A percentile compares a stretch with the other conserved stretches of the same genome.
phyloP scores from a whole-genome alignment of 1,140 invertebrate genomes.

The Octopus bimaculoides region DNA sequence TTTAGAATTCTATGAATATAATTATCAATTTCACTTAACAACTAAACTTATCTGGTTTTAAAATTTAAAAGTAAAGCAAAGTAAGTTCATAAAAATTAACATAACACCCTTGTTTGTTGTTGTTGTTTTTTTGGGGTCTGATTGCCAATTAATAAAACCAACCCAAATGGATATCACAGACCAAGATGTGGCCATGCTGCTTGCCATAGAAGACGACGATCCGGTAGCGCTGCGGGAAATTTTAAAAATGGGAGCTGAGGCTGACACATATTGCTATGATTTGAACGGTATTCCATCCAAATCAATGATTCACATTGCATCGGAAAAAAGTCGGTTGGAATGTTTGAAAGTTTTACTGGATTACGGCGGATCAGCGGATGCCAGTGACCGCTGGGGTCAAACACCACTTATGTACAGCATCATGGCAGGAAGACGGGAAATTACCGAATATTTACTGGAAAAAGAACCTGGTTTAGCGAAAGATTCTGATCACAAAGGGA shows the following conservation, averaged over 20 bases:
- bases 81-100: too few species aligned
- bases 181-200: slow-evolving; percentile 22
- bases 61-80: too few species aligned
- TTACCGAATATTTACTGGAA: slow-evolving; percentile 22
- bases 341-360: slow-evolving; percentile 30
- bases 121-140: too few species aligned
- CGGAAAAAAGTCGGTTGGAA: slow-evolving; percentile 34
- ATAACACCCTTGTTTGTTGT: too few species aligned
- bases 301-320: slow-evolving; percentile 39
- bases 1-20: too few species aligned
- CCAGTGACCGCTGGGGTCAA: slow-evolving; percentile 33
- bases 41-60: too few species aligned
- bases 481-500: slow-evolving; percentile 28
- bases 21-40: too few species aligned
- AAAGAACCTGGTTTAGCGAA: slow-evolving; percentile 20
- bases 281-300: slow-evolving; percentile 34
- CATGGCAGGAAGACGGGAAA: slow-evolving; percentile 25
- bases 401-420: slow-evolving; percentile 34
- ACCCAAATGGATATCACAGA: background rate
- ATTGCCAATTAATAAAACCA: too few species aligned
- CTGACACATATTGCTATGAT: slow-evolving; percentile 37
- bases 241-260: slow-evolving; percentile 30
- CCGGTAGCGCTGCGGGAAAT: slow-evolving; percentile 24
- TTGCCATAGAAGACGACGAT: slow-evolving; percentile 31
- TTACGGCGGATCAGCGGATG: slow-evolving; percentile 21